These are phyloP conservation scores for Xiphorhynchus elegans DNA, from an alignment of 2,113 vertebrate species.

Conservation along the genomic window DNA sequence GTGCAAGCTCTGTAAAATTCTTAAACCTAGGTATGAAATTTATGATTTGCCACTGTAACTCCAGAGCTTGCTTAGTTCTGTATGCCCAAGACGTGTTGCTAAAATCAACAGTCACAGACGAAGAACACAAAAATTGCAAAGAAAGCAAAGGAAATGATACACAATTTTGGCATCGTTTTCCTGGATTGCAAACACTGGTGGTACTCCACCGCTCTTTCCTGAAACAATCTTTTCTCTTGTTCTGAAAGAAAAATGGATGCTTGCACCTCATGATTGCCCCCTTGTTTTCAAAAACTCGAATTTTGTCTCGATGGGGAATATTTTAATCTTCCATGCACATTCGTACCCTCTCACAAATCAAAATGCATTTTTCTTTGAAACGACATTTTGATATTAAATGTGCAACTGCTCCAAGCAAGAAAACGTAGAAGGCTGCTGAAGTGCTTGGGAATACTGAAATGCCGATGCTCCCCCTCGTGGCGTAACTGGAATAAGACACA, in stretches of 20 bases:
- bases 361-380: background rate
- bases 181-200: background rate
- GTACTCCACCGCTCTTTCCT: background rate
- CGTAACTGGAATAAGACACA: background rate
- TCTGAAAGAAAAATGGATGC: background rate
- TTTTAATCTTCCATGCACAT: background rate
- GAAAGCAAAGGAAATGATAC: background rate
- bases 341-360: background rate
- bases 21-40: background rate
- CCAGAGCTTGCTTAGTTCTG: background rate
- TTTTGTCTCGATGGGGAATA: background rate
- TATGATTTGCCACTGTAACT: background rate
- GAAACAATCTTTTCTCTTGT: background rate
- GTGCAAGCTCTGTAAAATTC: background rate
- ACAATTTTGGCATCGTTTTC: background rate
- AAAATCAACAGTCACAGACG: background rate
- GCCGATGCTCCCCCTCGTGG: slow-evolving; percentile 69
- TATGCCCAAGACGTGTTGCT: background rate
- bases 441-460: background rate
- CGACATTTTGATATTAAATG: background rate
- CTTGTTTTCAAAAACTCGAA: background rate
- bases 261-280: background rate
- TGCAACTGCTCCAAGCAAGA: background rate
- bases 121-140: background rate
- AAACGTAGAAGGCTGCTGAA: background rate